Evolutionary conservation across 1,140 invertebrate genomes (phyloP), one percentile per base, ranked within the genome.

Genomic region (Oreohelix idahoensis): DNA sequence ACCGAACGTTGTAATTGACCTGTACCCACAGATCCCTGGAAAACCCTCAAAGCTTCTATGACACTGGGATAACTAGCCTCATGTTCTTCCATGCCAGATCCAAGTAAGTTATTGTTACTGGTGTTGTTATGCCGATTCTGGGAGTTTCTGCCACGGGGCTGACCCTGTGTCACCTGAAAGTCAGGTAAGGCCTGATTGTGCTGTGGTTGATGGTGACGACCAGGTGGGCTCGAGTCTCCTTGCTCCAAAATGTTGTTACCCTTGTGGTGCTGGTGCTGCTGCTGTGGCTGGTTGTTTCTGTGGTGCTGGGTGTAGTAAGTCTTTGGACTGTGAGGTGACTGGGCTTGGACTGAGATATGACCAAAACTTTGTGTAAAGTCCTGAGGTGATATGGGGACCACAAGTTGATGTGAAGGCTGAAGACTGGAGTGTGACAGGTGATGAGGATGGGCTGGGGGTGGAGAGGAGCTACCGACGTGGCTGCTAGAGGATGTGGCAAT

Each of bases 381-480:
- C 66, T 53, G 71, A 53, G 75, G 26, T 23, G 79, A 49, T 29
- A 66, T 32, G 36, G 53, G 35, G 1, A 66, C 79, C 0, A 49
- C 66, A 10, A 42, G 5, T n/a, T 80, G 79, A 32, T 71, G 79
- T 20, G 39, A 8, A 11, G 38, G 1, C 13, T 70, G 79, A 32
- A 69, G 78, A 38, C 23, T 51, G 11, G 1, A 39, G 38, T 71
- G 73, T 29, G 63, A 39, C 71, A 45, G 70, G 45, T 75, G 77
- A 69, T 82, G 86, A 36, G 82, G 79, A 49, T 81, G 81, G 26
- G 85, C 80, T n/a, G 71, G 83, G 38, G 82, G 79, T 29, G 86
- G 71, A 5, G 84, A 78, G 45, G 78, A 85, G 58, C 17, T 39
- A 39, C 51, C 49, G 0, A 26, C 36, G 39, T 77, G 75, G 5